Conservation (phyloP, 2,888 invertebrate species). For the Tholera decimalis region DNA sequence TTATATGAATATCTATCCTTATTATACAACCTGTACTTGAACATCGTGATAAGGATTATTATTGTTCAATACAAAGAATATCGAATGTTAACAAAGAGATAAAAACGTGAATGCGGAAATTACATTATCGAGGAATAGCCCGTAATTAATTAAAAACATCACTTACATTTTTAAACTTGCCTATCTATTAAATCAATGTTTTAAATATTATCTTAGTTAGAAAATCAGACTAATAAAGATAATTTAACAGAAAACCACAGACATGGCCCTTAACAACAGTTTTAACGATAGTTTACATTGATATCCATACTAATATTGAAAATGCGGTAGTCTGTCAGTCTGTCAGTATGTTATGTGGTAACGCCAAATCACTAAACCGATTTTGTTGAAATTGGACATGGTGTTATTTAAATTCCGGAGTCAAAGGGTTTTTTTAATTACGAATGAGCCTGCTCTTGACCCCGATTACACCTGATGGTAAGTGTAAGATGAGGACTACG, state of each 20-base stretch:
- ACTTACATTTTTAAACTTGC: background rate
- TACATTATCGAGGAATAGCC: constrained; percentile 12
- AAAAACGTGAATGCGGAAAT: constrained; percentile 34
- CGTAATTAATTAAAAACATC: constrained; percentile 38
- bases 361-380: too few species aligned
- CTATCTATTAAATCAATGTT: background rate
- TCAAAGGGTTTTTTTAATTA: too few species aligned
- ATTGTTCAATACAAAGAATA: constrained; percentile 23
- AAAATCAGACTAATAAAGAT: background rate
- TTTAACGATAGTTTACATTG: background rate
- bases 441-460: too few species aligned
- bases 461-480: too few species aligned
- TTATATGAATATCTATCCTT: constrained; percentile 25
- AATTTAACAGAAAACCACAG: background rate
- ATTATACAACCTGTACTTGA: constrained; percentile 13
- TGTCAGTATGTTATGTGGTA: too few species aligned
- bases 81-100: constrained; percentile 40
- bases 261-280: background rate
- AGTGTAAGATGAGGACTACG: too few species aligned
- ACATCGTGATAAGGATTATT: constrained; percentile 7
- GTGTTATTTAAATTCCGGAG: too few species aligned
- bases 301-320: background rate
- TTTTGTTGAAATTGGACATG: too few species aligned
- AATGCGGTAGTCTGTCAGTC: too few species aligned
- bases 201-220: constrained; percentile 1